Conservation (phyloP, 2,888 invertebrate genomes). For the Tolmerus cingulatus region DNA sequence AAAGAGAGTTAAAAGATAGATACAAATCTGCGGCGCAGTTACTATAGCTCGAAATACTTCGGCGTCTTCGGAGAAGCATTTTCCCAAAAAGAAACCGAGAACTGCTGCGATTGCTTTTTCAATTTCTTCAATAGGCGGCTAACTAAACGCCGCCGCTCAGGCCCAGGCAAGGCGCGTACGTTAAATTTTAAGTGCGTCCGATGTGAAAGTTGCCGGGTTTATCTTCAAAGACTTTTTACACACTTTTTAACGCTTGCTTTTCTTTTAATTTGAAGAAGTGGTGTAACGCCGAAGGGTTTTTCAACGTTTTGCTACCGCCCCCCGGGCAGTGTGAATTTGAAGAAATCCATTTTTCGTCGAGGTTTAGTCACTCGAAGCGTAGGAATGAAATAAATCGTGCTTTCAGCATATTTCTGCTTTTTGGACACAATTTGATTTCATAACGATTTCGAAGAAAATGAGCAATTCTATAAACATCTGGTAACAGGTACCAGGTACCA, state of each 20-base stretch:
- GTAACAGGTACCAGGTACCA: background rate
- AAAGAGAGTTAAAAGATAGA: background rate
- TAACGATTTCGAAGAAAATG: background rate
- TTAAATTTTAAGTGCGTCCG: background rate
- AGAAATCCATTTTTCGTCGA: background rate
- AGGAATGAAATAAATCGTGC: background rate
- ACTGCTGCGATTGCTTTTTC: background rate
- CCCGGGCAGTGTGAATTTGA: background rate
- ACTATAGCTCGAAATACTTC: background rate
- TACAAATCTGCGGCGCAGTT: background rate
- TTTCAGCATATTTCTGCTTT: background rate
- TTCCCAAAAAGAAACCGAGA: background rate
- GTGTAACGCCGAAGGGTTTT: background rate
- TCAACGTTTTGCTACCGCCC: background rate
- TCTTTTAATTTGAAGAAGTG: background rate
- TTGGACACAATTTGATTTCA: background rate
- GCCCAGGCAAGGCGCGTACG: background rate
- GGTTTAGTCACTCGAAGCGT: constrained; percentile 2
- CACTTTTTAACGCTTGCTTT: background rate
- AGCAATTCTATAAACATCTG: background rate
- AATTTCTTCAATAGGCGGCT: background rate
- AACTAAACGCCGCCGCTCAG: background rate
- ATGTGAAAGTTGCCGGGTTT: constrained; percentile 14
- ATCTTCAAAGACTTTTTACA: constrained; percentile 1
- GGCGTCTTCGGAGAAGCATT: background rate